phyloP scores from a whole-genome alignment of 92 coral and sea anemone genomes.

The Actinostola sp. region DNA sequence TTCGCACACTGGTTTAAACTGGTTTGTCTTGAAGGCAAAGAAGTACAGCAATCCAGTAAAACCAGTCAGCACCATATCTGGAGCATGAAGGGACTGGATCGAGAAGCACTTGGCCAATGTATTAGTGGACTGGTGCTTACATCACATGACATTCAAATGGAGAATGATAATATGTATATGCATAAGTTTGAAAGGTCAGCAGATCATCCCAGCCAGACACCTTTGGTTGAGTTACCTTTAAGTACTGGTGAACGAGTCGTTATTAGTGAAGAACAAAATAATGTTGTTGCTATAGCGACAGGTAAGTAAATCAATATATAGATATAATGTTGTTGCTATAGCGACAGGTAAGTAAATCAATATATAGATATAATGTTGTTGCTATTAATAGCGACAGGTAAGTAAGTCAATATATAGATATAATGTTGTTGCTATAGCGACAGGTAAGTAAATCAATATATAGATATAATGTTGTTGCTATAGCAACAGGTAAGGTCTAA shows the following conservation, averaged over 20 bases:
- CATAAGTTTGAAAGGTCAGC: conserved; percentile 75
- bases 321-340: too few species aligned
- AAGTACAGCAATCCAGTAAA: conserved; percentile 65
- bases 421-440: too few species aligned
- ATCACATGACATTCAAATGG: conserved; percentile 39
- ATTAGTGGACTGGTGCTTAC: conserved; percentile 78
- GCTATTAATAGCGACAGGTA: too few species aligned
- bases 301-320: too few species aligned
- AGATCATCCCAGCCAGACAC: conserved; percentile 56
- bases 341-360: too few species aligned
- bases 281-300: conserved; percentile 75
- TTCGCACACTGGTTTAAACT: conserved; percentile 91
- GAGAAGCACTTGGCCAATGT: conserved; percentile 92
- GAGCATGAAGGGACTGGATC: conserved; percentile 89
- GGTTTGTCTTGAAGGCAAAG: conserved; percentile 88
- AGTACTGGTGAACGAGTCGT: conserved; percentile 81
- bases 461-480: too few species aligned
- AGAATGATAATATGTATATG: conserved; percentile 36
- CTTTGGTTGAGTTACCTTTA: conserved; percentile 77
- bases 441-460: too few species aligned
- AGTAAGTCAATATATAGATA: too few species aligned
- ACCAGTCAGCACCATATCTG: conserved; percentile 79
- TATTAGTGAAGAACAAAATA: conserved; percentile 72
- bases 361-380: too few species aligned
- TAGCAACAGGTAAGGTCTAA: too few species aligned